Base-by-base conservation (phyloP, 2,113 vertebrate genomes). In the Meles meles region DNA sequence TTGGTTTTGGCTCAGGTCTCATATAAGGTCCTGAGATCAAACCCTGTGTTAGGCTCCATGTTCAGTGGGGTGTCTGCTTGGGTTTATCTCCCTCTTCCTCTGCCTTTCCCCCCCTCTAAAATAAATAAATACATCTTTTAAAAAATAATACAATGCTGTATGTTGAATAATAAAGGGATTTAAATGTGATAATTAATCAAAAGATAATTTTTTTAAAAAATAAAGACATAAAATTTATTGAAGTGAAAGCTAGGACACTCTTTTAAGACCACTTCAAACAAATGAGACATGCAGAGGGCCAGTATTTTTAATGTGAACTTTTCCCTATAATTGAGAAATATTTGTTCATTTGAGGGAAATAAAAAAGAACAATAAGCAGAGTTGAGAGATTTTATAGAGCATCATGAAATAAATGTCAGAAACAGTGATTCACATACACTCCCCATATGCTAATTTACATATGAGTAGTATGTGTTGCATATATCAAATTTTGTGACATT, bases 301-400 rank as follows among this genome's bases (percentile, higher is more conserved):
- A 5, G 2, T 72, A 69, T 69, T 96, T 27, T 97, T 97, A 93
- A 52, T 57, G 49, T 17, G 76, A 59, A 15, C 17, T 74, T 88
- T 79, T 82, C 87, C 94, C 27, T 80, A 72, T 94, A 92, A 97
- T 97, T 97, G 96, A 71, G 47, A 55, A 96, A 57, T 7, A 67
- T 86, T 95, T 97, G 20, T 97, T 97, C 71, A 96, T 96, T 98
- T 97, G 63, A 97, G 44, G 4, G 93, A 97, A 71, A 55, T 94
- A 67, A 96, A 96, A 55, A 94, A 96, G 39, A 97, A 93, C 93
- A 97, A 98, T 97, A 89, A 98, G 57, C 0, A 97, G 23, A 80
- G 3, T 15, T 97, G 69, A 97, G 98, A 97, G 92, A 47, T 80
- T 97, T 97, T 96, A 94, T 76, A 97, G 29, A 86, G 3, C 4